phyloP scores from a whole-genome alignment of 2,113 vertebrate species.

The Callopanchax toddi region DNA sequence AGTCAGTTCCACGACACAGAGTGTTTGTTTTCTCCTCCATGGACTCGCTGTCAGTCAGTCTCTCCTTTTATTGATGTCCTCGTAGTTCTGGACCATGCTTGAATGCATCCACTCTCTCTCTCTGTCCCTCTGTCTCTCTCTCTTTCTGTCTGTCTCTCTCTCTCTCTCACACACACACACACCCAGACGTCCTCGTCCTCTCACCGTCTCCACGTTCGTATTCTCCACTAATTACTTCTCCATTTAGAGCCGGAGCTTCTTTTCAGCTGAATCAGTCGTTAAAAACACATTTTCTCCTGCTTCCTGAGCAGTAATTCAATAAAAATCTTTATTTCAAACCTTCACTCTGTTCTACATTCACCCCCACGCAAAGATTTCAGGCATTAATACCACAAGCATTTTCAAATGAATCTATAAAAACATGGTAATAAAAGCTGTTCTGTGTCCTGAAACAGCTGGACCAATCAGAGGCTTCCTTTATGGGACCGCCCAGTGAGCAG shows the following conservation, averaged over 20 bases:
- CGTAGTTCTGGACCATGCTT: conserved; percentile 9
- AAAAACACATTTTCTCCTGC: neutral
- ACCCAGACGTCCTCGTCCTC: conserved; percentile 46
- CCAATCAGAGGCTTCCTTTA: neutral
- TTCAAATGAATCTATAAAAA: neutral
- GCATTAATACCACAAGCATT: neutral
- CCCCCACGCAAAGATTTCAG: too few species aligned
- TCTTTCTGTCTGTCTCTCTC: too few species aligned
- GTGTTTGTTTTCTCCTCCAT: conserved; percentile 28
- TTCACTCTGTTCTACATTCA: neutral
- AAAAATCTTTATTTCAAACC: conserved; percentile 3
- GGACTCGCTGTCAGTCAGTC: conserved; percentile 40
- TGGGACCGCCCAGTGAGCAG: neutral
- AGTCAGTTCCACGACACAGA: too few species aligned
- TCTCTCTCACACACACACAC: too few species aligned
- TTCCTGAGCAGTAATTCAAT: conserved; percentile 29
- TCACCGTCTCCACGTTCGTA: conserved; percentile 49
- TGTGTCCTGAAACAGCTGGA: neutral
- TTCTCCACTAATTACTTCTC: conserved; percentile 66
- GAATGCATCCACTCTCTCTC: neutral
- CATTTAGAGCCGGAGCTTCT: conserved; percentile 40
- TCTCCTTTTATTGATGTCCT: conserved; percentile 43
- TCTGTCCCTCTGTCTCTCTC: too few species aligned
- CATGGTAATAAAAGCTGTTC: neutral
- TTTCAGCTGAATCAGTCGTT: conserved; percentile 35